Evolutionary conservation across 1,140 invertebrate genomes (phyloP).

Genomic region (Bombus confusus): DNA sequence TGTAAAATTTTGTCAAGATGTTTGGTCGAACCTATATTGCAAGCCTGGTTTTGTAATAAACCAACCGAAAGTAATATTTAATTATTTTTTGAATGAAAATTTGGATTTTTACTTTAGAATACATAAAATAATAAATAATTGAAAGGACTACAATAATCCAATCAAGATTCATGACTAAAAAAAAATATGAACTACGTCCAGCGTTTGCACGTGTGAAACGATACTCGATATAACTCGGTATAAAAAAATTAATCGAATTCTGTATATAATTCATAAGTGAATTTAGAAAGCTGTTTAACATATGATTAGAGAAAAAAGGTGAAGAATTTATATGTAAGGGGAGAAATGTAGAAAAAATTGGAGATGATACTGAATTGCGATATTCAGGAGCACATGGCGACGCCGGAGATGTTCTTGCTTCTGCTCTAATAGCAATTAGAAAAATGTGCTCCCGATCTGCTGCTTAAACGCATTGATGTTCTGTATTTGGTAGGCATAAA

Average conservation of each 20-base stretch:
- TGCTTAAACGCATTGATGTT: neutral
- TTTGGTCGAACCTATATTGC: neutral
- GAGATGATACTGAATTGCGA: neutral
- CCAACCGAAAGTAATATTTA: neutral
- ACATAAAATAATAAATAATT: neutral
- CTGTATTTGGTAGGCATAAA: neutral
- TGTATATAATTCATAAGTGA: too few species aligned
- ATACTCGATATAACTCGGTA: neutral
- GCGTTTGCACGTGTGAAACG: neutral
- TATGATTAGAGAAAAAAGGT: too few species aligned
- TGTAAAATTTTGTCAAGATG: neutral
- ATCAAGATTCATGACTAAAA: neutral
- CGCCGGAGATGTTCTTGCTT: constrained; percentile 14
- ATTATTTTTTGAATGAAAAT: neutral
- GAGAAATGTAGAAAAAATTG: neutral
- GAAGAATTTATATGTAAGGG: neutral
- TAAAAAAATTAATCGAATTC: neutral
- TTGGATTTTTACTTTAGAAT: neutral
- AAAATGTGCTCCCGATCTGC: neutral
- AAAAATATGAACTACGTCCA: neutral
- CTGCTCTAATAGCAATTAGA: neutral
- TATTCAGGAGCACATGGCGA: constrained; percentile 43
- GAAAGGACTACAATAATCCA: neutral
- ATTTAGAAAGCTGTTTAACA: too few species aligned
- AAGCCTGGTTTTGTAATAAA: neutral